These are phyloP conservation scores for Anarsia innoxiella DNA, from an alignment of 2,888 invertebrate genomes.

Conservation along the genomic window DNA sequence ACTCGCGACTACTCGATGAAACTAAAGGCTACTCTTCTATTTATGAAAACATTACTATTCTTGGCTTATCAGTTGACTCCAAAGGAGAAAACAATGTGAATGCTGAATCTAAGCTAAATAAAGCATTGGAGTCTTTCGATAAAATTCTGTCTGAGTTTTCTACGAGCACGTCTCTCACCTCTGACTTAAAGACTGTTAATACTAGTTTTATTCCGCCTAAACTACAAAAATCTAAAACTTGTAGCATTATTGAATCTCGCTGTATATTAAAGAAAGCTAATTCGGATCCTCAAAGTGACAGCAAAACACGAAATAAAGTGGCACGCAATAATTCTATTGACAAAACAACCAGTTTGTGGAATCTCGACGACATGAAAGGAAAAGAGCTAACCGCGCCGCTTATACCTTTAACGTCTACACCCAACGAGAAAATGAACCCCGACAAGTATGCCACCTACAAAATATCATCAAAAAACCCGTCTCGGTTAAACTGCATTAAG, in stretches of 20 bases:
- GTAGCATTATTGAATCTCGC: conserved; percentile 80
- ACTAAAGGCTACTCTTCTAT: conserved; percentile 64
- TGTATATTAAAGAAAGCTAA: conserved; percentile 78
- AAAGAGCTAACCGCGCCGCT: conserved; percentile 63
- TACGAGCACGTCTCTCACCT: conserved; percentile 37
- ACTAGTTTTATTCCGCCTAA: conserved; percentile 65
- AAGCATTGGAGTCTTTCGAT: conserved; percentile 68
- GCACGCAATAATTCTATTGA: conserved; percentile 66
- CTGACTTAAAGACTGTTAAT: conserved; percentile 36
- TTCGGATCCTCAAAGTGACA: conserved; percentile 59
- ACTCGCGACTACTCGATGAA: conserved; percentile 48
- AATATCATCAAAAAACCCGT: conserved; percentile 57
- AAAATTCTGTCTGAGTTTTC: conserved; percentile 65
- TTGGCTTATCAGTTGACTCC: conserved; percentile 35
- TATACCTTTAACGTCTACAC: conserved; percentile 46
- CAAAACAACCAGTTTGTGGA: conserved; percentile 76
- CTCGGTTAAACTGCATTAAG: conserved; percentile 56
- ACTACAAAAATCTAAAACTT: conserved; percentile 81
- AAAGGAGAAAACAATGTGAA: conserved; percentile 25
- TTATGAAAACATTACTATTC: conserved; percentile 66
- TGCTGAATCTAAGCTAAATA: conserved; percentile 55
- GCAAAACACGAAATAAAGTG: conserved; percentile 49
- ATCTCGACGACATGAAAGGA: conserved; percentile 73
- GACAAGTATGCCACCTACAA: conserved; percentile 72
- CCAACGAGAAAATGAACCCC: conserved; percentile 57